Evolutionary conservation across 2,113 vertebrate genomes (phyloP), one percentile per base, ranked within the genome.

Genomic region (Carassius gibelio): DNA sequence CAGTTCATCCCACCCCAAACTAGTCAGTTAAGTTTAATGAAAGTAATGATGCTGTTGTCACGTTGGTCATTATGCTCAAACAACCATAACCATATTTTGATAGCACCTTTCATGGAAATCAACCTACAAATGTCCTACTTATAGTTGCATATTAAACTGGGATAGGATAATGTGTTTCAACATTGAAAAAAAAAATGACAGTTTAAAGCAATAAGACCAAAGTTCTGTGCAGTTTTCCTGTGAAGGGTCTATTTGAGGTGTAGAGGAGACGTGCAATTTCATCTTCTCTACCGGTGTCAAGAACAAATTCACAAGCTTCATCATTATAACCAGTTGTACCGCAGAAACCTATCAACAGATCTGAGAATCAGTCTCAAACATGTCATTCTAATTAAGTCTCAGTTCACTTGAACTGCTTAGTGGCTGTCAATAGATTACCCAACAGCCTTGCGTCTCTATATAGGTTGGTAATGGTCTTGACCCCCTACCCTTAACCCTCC

Each of bases 401-500:
- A 74, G 82, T 57, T 15, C 71, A 68, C n/a, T 79, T 69, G 83
- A 82, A 71, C 50, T 72, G 57, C 36, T 76, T 69, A 75, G 52
- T 76, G 34, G 59, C 48, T 75, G 30, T 81, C 59, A 57, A 68
- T 81, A 82, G 66, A 82, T 72, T 82, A 72, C 30, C 81, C 81
- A 82, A 57, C 81, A 82, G 81, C 48, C 66, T 57, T 71, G 26
- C 30, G 10, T 69, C 80, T 48, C 42, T 17, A 82, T 69, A 55
- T 55, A 69, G 64, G 26, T 50, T 82, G 48, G 66, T 81, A 84
- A 84, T 81, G 72, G 83, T 75, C 66, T 52, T 87, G 82, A 74
- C 69, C 77, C 74, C 76, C 59, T 81, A 81, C 62, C 48, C 55
- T 61, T 81, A 69, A 75, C 10, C 34, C 57, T 45, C 38, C 68